Base-by-base conservation (phyloP, 2,888 invertebrate genomes). In the Diplolepis rosae region DNA sequence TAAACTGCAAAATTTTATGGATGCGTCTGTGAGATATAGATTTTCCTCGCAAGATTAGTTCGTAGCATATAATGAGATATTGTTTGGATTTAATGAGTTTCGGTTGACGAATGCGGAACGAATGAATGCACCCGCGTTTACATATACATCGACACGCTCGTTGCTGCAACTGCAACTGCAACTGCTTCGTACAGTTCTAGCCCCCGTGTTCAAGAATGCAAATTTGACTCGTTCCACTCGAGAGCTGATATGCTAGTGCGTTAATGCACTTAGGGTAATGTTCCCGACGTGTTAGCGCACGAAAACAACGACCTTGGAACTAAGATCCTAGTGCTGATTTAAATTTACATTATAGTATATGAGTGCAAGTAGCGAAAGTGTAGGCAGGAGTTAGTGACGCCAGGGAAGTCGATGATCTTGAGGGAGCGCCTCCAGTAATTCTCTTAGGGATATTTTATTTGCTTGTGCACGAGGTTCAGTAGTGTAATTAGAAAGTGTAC, bases 31-130 rank as follows among this genome's bases (percentile, higher is more conserved):
- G n/a, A n/a, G n/a, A n/a, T n/a, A n/a, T n/a, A n/a, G n/a, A n/a
- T n/a, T n/a, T n/a, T n/a, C n/a, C n/a, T n/a, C n/a, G n/a, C n/a
- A 2, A 48, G 4, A 22, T 48, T 22, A 22, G 22, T 48, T 35
- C 32, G 51, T 32, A 13, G 13, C 32, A 35, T 39, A 13, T 71
- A 61, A 66, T 56, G 67, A 68, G 72, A 72, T 69, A 73, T 69
- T 35, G 70, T 72, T 71, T 73, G 66, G 69, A 67, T 69, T 73
- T 77, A 74, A 78, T 72, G 72, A 78, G 75, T 74, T 71, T 73
- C 69, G 70, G 75, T 73, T 73, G 78, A 77, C 78, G 78, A 77
- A 75, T 72, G 72, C 70, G 66, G 65, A 50, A 74, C 61, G 54
- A 30, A 51, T 30, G 51, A 32, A 48, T 28, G n/a, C 27, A 15